Conservation (phyloP, 2,888 invertebrate genomes). For the Tetropium fuscum region DNA sequence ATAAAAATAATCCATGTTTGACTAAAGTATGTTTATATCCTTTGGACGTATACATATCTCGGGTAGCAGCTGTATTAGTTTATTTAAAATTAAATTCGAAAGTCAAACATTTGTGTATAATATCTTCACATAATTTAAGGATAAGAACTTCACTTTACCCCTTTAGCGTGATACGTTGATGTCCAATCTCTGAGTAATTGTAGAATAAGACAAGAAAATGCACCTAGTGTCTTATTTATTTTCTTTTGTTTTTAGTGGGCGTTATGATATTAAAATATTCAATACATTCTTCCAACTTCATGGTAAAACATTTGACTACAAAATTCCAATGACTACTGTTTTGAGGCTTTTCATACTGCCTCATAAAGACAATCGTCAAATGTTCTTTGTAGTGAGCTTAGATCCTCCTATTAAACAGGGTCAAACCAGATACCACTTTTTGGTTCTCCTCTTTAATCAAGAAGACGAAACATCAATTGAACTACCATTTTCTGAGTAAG, state of each 20-base stretch:
- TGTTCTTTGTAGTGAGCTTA: slow-evolving; percentile 97
- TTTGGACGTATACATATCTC: no score
- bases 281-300: slow-evolving; percentile 92
- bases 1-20: no score
- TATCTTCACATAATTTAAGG: no score
- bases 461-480: slow-evolving; percentile 95
- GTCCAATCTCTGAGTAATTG: no score
- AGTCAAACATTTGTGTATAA: no score
- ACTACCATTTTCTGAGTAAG: slow-evolving; percentile 91
- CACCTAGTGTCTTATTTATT: slow-evolving; percentile 35
- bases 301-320: slow-evolving; percentile 99
- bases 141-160: no score
- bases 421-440: slow-evolving; percentile 97
- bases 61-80: no score
- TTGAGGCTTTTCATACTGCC: slow-evolving; percentile 93
- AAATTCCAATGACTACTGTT: slow-evolving; percentile 98
- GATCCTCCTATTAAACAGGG: slow-evolving; percentile 99
- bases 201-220: no score
- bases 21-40: no score
- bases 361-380: slow-evolving; percentile 97
- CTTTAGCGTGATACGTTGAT: no score
- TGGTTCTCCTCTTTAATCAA: slow-evolving; percentile 93
- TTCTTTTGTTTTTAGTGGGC: slow-evolving; percentile 83
- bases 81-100: no score
- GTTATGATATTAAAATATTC: slow-evolving; percentile 96